Percentiles rank a stretch among this genome's conserved stretches.
Conservation (phyloP, 1,140 invertebrate species). For the Aphaenogaster ashmeadi region DNA sequence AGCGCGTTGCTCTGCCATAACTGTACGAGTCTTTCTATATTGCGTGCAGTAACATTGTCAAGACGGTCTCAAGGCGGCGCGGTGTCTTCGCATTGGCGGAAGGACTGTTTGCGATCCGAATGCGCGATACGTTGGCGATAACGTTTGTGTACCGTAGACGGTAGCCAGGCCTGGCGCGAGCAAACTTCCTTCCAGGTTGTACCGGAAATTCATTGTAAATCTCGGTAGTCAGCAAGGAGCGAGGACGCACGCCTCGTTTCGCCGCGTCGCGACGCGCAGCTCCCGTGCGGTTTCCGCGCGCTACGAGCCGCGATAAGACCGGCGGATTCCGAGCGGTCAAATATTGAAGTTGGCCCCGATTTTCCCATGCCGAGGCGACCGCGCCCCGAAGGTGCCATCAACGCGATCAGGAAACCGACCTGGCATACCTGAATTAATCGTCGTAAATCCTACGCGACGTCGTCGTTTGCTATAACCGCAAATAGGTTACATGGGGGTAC, state of each 20-base stretch:
- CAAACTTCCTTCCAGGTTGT: slow-evolving; percentile 85
- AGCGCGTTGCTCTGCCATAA: slow-evolving; percentile 19
- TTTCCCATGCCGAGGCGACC: slow-evolving; percentile 69
- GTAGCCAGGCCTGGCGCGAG: slow-evolving; percentile 78
- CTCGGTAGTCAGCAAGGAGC: slow-evolving; percentile 82
- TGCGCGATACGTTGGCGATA: slow-evolving; percentile 79
- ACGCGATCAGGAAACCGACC: slow-evolving; percentile 74
- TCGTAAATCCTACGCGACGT: slow-evolving; percentile 68
- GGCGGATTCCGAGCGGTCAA: slow-evolving; percentile 80
- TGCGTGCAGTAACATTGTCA: slow-evolving; percentile 59
- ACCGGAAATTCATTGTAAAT: slow-evolving; percentile 87
- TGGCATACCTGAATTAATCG: slow-evolving; percentile 74
- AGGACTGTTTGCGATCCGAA: slow-evolving; percentile 79
- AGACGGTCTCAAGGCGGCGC: slow-evolving; percentile 30
- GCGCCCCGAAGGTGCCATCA: slow-evolving; percentile 69
- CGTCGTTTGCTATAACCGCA: slow-evolving; percentile 14
- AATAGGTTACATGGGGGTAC: slow-evolving; percentile 4
- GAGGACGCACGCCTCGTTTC: slow-evolving; percentile 63
- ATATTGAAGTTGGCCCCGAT: slow-evolving; percentile 84
- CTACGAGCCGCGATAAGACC: slow-evolving; percentile 78
- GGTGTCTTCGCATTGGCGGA: slow-evolving; percentile 75
- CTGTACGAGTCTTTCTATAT: slow-evolving; percentile 32
- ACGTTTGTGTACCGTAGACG: slow-evolving; percentile 76
- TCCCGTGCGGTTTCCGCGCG: slow-evolving; percentile 67
- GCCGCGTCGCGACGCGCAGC: slow-evolving; percentile 41